These are phyloP conservation scores for Dendrocopos noguchii DNA, from an alignment of 2,113 vertebrate species.

Conservation along the genomic window DNA sequence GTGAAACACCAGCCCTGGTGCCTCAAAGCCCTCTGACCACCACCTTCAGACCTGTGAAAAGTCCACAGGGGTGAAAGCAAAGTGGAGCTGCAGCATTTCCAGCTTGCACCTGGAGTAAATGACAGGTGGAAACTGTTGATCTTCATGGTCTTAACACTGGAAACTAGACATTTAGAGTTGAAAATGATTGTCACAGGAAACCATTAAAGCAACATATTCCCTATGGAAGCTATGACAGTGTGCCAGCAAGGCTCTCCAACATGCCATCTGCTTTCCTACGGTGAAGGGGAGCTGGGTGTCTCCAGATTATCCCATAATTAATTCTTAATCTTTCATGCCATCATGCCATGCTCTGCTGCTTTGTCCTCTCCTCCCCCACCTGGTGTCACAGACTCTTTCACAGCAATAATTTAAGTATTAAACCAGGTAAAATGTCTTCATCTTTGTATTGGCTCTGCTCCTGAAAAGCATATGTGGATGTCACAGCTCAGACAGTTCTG, in stretches of 20 bases:
- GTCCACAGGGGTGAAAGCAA: background rate
- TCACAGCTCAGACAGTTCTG: background rate
- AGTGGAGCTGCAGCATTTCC: background rate
- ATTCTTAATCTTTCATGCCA: background rate
- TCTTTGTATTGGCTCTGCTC: background rate
- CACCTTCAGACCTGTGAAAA: rapidly evolving
- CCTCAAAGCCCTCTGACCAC: background rate
- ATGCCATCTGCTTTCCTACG: background rate
- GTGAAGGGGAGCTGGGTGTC: background rate
- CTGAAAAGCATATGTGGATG: background rate
- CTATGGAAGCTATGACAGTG: background rate
- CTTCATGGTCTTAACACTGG: background rate
- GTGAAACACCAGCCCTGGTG: background rate
- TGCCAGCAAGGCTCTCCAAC: background rate
- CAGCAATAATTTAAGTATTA: background rate
- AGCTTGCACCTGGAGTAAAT: background rate
- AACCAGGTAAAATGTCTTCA: background rate
- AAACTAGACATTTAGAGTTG: background rate
- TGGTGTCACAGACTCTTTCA: background rate
- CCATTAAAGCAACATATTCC: background rate
- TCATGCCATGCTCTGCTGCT: background rate
- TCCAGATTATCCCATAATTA: background rate
- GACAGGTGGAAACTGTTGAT: background rate
- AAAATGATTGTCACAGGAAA: background rate
- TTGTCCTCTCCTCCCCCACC: background rate